Base-by-base conservation (phyloP, 92 coral and sea anemone genomes). In the Hydrozoanthus gracilis region DNA sequence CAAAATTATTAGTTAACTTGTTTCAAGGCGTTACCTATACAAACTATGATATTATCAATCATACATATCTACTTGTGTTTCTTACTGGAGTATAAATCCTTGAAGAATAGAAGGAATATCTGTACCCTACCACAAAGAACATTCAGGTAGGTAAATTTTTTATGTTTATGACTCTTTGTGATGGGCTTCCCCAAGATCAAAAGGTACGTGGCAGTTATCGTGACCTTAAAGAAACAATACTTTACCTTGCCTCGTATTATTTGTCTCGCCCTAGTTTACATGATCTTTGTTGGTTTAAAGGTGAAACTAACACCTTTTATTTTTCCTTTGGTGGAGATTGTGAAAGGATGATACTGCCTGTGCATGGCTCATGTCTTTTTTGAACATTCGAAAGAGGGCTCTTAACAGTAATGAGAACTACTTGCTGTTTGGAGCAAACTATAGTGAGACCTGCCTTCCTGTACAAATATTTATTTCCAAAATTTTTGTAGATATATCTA, bases 301-400 rank as follows among this genome's bases (percentile, higher is more conserved):
- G 78, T 45, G 45, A 83, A 27, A 50, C 68, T 70, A 60, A 87
- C 48, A 87, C 90, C 16, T 87, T 87, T 87, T 49, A 75, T 76
- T 70, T 87, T 13, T 58, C 90, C 12, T 35, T 78, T 78, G 90
- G 90, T 44, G 90, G 87, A 50, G 87, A 71, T 83, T 78, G 87
- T 15, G 90, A 54, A 87, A 87, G 66, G 90, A 87, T 2, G 90
- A 87, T 62, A 87, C 90, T 39, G 90, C 90, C 18, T 79, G 72
- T 87, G 87, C 87, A 13, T 87, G 87, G 78, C 76, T 87, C 15
- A 61, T 87, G 17, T 67, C 86, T 54, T 87, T 87, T 62, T 50
- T 87, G 9, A 87, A 87, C 65, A 61, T 87, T 68, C 76, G 85
- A 15, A 87, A 78, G 65, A 62, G 51, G 65, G 73, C 68, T 49